phyloP scores from a whole-genome alignment of 2,888 invertebrate genomes.

The Rugalucina vietnamica region DNA sequence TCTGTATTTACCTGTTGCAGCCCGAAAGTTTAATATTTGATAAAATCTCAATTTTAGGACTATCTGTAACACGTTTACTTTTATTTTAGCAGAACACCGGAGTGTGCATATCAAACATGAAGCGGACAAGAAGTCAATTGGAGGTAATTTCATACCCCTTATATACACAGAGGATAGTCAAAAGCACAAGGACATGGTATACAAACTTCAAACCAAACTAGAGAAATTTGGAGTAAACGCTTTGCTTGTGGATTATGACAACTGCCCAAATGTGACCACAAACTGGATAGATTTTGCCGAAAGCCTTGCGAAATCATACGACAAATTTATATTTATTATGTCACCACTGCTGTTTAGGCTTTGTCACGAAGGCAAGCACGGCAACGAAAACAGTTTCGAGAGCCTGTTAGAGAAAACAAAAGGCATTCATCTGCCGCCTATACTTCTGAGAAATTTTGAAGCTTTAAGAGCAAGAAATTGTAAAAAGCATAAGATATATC shows the following conservation, averaged over 20 bases:
- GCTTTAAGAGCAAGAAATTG: neutral
- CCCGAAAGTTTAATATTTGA: neutral
- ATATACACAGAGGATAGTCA: neutral
- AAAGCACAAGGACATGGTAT: neutral
- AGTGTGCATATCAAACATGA: no score
- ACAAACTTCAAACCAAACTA: neutral
- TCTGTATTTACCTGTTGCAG: neutral
- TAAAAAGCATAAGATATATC: neutral
- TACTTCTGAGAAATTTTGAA: neutral
- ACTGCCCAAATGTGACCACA: neutral
- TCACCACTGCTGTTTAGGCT: neutral
- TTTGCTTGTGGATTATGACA: neutral
- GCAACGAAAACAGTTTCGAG: neutral
- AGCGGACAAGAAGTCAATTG: neutral
- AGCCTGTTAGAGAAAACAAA: neutral
- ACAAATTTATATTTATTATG: neutral
- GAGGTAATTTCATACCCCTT: neutral
- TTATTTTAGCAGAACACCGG: neutral
- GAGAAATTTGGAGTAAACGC: neutral
- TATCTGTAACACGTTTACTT: neutral
- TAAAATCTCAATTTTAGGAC: neutral
- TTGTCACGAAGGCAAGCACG: neutral
- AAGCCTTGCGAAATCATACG: neutral
- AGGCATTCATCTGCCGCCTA: neutral
- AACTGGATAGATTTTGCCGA: conserved; percentile 3